Evolutionary conservation across 2,113 vertebrate species (phyloP), one percentile per base, ranked within the genome.

Genomic region (Centropus bengalensis): DNA sequence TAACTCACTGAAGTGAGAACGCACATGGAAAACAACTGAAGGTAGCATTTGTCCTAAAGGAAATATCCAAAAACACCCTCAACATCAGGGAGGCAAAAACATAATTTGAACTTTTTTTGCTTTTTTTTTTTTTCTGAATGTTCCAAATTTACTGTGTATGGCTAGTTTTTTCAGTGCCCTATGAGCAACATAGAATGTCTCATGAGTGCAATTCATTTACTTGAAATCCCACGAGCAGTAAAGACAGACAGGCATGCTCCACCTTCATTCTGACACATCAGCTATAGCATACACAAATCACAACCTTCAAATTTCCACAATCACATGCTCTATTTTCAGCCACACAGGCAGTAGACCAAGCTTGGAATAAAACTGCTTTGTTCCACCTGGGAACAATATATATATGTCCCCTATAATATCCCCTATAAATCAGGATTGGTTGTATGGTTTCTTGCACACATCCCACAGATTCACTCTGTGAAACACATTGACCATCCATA

Each of bases 361-460:
- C 58, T 83, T 2, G 1, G 95, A 95, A 96, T 76, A 89, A 78
- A 95, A 92, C 40, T n/a, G 26, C 22, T 91, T 97, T 97, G 59
- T 96, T 96, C 33, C 74, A 96, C 60, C 24, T 10, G 6, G 86
- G 74, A 86, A 36, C 36, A 36, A 36, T 36, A 36, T 36, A 36
- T 36, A 36, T 36, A 36, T 36, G 36, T 36, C 36, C 22, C 88
- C 69, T 40, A 42, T 89, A 88, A 93, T 77, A 88, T 74, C 27
- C 42, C 45, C 73, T 67, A 94, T 96, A 97, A 97, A 97, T 96
- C 94, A 96, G 74, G 56, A 26, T 44, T 66, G 56, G 73, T 87
- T 93, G 33, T 58, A 55, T 75, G 89, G 49, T 88, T 91, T 70
- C 94, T 83, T 86, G 75, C 81, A 86, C 75, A 86, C 32, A 80